Evolutionary conservation across 1,140 invertebrate species (phyloP), one percentile per base, ranked within the genome.

Genomic region (Dinothrombium tinctorium): DNA sequence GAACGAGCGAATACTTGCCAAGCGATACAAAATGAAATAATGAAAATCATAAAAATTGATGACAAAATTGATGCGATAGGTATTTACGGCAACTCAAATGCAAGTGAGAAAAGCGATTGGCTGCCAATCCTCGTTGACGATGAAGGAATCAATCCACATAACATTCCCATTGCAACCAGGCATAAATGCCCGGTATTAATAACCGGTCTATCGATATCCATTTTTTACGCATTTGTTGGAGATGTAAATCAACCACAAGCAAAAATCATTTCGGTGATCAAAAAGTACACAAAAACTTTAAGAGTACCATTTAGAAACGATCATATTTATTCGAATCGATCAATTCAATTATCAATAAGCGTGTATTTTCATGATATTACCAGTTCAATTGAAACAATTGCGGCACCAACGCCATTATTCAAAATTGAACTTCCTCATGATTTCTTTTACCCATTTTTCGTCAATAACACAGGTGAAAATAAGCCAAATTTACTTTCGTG

Each of bases 361-460:
- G 66, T 71, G 0, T 58, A 54, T 21, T 75, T 73, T 54, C 59
- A 66, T 19, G 70, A 73, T 50, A 55, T 66, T 9, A 69, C 67
- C 0, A 55, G 51, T 14, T 57, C 62, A 8, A 59, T 65, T 1
- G 55, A 58, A 15, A 60, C 59, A 31, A 57, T 62, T 36, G 67
- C 67, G 49, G 67, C 65, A 17, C 61, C 65, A 41, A 63, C 65
- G 19, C 69, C 71, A 25, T 62, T 66, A 33, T 59, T 72, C 41
- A 62, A 69, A 42, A 59, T 72, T 26, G 64, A 63, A 51, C 56
- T 74, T 9, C 72, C 72, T 2, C 59, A 64, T 39, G 71, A 74
- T 52, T 76, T 74, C 52, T 74, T 74, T 53, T 74, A 74, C 54
- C 73, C 73, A 22, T 74, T 75, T 51, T 41, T 53, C 8, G 36